These are phyloP conservation scores for Selenia dentaria DNA, from an alignment of 2,888 invertebrate species.

Conservation along the genomic window DNA sequence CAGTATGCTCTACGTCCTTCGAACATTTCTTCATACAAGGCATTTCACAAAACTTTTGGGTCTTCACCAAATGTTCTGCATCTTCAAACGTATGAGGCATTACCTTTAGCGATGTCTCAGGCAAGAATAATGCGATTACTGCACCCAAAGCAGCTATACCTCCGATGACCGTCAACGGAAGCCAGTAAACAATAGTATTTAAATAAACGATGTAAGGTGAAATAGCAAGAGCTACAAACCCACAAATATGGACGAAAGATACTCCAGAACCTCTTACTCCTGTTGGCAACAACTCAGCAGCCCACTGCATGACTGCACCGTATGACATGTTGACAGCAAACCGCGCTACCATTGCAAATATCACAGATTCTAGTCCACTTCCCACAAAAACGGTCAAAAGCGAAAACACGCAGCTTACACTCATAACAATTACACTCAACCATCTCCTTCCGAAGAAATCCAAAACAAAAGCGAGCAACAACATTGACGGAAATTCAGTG, in stretches of 20 bases:
- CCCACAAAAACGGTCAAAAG: constrained; percentile 46
- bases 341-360: constrained; percentile 55
- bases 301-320: constrained; percentile 54
- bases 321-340: constrained; percentile 57
- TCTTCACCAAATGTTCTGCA: constrained; percentile 53
- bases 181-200: constrained; percentile 51
- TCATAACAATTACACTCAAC: constrained; percentile 47
- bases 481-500: constrained; percentile 58
- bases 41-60: constrained; percentile 52
- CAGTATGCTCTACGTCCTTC: not conserved
- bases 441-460: constrained; percentile 60
- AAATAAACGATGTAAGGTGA: constrained; percentile 62
- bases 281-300: constrained; percentile 56
- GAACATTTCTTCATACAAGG: constrained; percentile 43
- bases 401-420: constrained; percentile 46
- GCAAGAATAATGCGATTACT: constrained; percentile 48
- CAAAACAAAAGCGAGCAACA: constrained; percentile 53
- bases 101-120: constrained; percentile 63
- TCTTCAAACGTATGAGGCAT: constrained; percentile 71
- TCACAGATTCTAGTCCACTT: constrained; percentile 46
- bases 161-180: constrained; percentile 58
- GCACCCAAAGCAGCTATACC: constrained; percentile 43
- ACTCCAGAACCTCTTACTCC: constrained; percentile 56
- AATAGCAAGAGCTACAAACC: constrained; percentile 50
- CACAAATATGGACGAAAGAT: constrained; percentile 54